These are phyloP conservation scores for Pentalonia nigronervosa DNA, from an alignment of 1,140 invertebrate genomes.

Conservation along the genomic window DNA sequence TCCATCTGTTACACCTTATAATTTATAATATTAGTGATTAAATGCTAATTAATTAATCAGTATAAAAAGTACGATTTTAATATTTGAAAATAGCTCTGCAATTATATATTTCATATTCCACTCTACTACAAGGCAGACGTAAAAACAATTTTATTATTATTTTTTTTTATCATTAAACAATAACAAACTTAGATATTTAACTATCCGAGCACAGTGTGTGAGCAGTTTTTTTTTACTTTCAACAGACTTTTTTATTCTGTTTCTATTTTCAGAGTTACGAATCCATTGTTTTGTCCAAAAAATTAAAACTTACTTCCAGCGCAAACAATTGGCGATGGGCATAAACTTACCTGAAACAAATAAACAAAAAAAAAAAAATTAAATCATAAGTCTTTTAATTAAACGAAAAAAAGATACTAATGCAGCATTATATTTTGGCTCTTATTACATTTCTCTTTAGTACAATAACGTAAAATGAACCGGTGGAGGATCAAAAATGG, in stretches of 20 bases:
- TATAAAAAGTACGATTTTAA: neutral
- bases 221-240: neutral
- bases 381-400: slow-evolving; percentile 38
- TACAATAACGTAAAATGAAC: neutral
- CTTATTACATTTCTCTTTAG: neutral
- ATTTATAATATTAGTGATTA: neutral
- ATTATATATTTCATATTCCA: neutral
- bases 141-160: neutral
- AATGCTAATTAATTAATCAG: neutral
- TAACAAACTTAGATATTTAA: neutral
- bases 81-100: neutral
- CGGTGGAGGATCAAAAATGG: neutral
- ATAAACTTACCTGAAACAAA: slow-evolving; percentile 49
- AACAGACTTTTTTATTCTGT: neutral
- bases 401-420: neutral
- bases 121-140: neutral
- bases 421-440: slow-evolving; percentile 16
- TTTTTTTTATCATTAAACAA: neutral
- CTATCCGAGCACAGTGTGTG: neutral
- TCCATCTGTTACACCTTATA: neutral
- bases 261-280: neutral
- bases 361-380: slow-evolving; percentile 10
- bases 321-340: slow-evolving; percentile 2
- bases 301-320: slow-evolving; percentile 14
- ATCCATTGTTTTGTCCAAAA: neutral